Percentiles rank a stretch among this genome's conserved stretches.
Conservation (phyloP, 2,888 invertebrate genomes). For the Dasysyrphus tricinctus region DNA sequence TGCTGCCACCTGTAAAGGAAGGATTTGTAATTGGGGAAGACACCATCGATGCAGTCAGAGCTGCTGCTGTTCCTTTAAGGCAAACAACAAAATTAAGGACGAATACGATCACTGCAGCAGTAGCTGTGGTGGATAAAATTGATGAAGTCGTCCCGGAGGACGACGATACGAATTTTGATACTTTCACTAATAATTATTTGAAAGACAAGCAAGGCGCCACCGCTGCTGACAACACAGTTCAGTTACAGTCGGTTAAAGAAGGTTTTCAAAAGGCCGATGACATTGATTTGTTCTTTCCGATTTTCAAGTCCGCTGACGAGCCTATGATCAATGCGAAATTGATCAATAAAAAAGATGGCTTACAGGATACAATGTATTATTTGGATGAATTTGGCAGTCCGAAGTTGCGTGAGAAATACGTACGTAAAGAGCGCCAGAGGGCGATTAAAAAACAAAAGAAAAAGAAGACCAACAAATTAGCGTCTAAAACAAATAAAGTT, state of each 20-base stretch:
- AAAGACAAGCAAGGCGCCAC: slow-evolving; percentile 33
- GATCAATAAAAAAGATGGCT: slow-evolving; percentile 83
- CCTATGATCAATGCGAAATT: slow-evolving; percentile 81
- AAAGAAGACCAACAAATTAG: slow-evolving; percentile 76
- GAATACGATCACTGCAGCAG: slow-evolving; percentile 73
- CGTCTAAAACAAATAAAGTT: slow-evolving; percentile 57
- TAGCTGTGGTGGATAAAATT: slow-evolving; percentile 73
- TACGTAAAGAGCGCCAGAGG: slow-evolving; percentile 81
- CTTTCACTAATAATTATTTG: slow-evolving; percentile 36
- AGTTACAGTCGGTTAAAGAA: slow-evolving; percentile 65
- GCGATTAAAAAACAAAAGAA: slow-evolving; percentile 78
- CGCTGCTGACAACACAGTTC: slow-evolving; percentile 59
- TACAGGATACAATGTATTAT: slow-evolving; percentile 83
- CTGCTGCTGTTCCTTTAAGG: slow-evolving; percentile 76
- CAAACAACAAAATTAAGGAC: slow-evolving; percentile 70
- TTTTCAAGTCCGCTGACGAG: slow-evolving; percentile 81
- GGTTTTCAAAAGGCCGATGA: slow-evolving; percentile 63
- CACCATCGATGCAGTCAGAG: slow-evolving; percentile 80
- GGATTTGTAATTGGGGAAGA: slow-evolving; percentile 77
- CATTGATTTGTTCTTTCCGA: slow-evolving; percentile 78
- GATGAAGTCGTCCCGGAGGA: slow-evolving; percentile 74
- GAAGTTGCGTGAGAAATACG: slow-evolving; percentile 82
- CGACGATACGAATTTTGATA: slow-evolving; percentile 69
- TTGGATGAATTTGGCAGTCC: slow-evolving; percentile 83
- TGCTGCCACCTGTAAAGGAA: slow-evolving; percentile 61